phyloP scores from a whole-genome alignment of 2,888 invertebrate species.

The Archips xylosteana region DNA sequence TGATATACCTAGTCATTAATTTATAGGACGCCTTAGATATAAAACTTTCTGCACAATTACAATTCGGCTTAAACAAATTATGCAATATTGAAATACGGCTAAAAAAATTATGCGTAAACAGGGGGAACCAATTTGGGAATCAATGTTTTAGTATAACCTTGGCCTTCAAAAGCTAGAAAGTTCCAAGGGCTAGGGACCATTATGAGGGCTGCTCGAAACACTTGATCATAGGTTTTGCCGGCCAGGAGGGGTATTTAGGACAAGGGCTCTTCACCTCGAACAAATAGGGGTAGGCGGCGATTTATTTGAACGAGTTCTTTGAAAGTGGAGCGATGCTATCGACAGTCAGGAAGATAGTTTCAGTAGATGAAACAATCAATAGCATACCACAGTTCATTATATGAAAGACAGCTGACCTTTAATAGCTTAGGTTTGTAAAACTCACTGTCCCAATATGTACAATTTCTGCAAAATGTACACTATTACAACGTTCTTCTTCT shows the following conservation, averaged over 20 bases:
- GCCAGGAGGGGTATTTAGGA: neutral
- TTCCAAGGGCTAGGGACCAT: neutral
- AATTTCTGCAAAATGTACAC: too few species aligned
- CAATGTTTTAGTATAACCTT: neutral
- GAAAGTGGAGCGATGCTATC: neutral
- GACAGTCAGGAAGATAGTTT: neutral
- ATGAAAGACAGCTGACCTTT: too few species aligned
- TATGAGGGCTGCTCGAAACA: neutral
- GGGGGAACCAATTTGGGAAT: neutral
- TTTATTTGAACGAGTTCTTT: neutral
- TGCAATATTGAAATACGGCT: too few species aligned
- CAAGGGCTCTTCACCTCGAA: neutral
- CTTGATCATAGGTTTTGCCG: constrained; percentile 4
- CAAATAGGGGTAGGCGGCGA: neutral
- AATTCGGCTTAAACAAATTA: too few species aligned
- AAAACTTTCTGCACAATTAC: too few species aligned
- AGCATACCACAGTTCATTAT: too few species aligned
- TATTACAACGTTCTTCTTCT: too few species aligned
- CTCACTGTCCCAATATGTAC: too few species aligned
- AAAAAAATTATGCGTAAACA: too few species aligned
- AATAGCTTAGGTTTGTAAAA: too few species aligned
- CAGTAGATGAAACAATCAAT: neutral
- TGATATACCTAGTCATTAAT: too few species aligned
- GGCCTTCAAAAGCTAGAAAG: neutral
- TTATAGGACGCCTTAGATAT: too few species aligned